These are phyloP conservation scores for Synergus gifuensis DNA, from an alignment of 2,888 invertebrate genomes.

Conservation along the genomic window DNA sequence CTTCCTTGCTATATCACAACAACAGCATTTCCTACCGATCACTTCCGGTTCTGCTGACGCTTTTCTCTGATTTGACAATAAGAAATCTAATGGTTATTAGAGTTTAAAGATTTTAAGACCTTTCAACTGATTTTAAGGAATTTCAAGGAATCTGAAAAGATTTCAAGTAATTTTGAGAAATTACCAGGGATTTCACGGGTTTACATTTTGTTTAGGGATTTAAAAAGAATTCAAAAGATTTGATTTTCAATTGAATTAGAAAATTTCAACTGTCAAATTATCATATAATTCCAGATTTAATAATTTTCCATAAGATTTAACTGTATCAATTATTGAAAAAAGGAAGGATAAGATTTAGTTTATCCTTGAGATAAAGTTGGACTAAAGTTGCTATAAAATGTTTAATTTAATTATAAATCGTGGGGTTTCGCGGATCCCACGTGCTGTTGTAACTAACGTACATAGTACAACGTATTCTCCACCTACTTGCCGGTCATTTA, in stretches of 20 bases:
- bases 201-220: too few relatives aligned
- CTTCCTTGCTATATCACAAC: background rate
- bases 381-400: background rate
- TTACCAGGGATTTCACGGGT: too few relatives aligned
- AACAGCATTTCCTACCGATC: constrained; percentile 10
- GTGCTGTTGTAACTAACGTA: constrained; percentile 49
- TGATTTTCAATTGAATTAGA: too few relatives aligned
- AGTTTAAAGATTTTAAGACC: too few relatives aligned
- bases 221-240: too few relatives aligned
- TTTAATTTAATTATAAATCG: constrained; percentile 17
- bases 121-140: too few relatives aligned
- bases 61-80: constrained; percentile 14
- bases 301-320: too few relatives aligned
- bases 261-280: too few relatives aligned
- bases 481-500: constrained; percentile 60
- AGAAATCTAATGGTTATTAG: background rate
- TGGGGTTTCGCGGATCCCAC: constrained; percentile 48
- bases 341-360: background rate
- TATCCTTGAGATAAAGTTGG: background rate
- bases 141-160: too few relatives aligned
- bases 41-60: background rate
- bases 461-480: constrained; percentile 44
- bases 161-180: too few relatives aligned
- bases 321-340: too few relatives aligned
- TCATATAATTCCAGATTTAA: too few relatives aligned